Evolutionary conservation across 2,113 vertebrate species (phyloP).

Genomic region (Cephalopholis sonnerati): DNA sequence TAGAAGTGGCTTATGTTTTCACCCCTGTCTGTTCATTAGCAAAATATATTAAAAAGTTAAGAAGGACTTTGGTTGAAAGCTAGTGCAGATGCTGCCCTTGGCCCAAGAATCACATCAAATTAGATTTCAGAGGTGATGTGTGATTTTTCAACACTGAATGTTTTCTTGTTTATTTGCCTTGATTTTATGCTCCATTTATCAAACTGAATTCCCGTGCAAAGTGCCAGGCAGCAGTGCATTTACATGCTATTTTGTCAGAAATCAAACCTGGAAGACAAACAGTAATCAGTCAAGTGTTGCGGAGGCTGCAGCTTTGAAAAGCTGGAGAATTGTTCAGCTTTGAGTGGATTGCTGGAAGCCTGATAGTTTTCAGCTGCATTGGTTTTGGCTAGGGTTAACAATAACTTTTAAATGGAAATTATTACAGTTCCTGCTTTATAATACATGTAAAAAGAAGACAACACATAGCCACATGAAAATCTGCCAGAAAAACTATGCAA

Average conservation of each 20-base stretch:
- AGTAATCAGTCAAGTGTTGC: constrained; percentile 50
- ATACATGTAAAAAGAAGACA: background rate
- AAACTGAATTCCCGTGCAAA: constrained; percentile 4
- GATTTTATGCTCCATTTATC: constrained; percentile 44
- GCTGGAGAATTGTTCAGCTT: constrained; percentile 6
- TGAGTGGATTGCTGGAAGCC: constrained; percentile 14
- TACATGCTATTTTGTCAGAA: constrained; percentile 52
- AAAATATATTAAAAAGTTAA: background rate
- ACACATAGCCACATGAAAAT: background rate
- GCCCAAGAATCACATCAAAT: constrained; percentile 20
- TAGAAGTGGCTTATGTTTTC: background rate
- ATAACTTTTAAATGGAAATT: background rate
- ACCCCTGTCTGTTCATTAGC: background rate
- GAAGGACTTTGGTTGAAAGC: background rate
- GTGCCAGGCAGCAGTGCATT: constrained; percentile 18
- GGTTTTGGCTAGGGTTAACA: constrained; percentile 12
- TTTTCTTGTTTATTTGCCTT: background rate
- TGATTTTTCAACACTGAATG: constrained; percentile 11
- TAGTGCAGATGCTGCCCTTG: background rate
- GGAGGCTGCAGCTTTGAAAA: constrained; percentile 25
- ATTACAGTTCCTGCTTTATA: constrained; percentile 2
- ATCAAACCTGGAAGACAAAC: constrained; percentile 58
- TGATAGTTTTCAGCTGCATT: constrained; percentile 10
- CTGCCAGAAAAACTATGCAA: background rate
- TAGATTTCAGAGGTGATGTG: constrained; percentile 18